A percentile compares a stretch with the other conserved stretches of the same genome.
phyloP scores from a whole-genome alignment of 2,113 vertebrate genomes.

The Cinclus mexicanus region DNA sequence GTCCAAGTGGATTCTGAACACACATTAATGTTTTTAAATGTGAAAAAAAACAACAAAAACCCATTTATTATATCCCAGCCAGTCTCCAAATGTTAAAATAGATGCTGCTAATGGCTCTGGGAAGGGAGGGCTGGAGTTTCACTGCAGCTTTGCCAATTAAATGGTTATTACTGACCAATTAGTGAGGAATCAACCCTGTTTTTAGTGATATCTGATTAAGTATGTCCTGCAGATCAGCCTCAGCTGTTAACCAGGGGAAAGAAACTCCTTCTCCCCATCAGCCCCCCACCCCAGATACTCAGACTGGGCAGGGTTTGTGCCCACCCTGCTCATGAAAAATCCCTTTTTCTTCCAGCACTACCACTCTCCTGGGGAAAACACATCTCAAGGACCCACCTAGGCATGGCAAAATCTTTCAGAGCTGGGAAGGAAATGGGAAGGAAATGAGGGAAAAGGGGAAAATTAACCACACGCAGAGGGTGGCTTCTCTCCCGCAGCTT shows the following conservation, averaged over 20 bases:
- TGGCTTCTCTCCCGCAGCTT: not conserved
- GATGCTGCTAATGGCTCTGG: not conserved
- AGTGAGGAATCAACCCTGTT: not conserved
- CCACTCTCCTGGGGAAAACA: not conserved
- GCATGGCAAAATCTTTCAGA: not conserved
- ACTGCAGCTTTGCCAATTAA: slow-evolving; percentile 17
- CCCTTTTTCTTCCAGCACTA: not conserved
- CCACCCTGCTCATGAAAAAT: not conserved
- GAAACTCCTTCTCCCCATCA: not conserved
- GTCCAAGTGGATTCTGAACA: not conserved
- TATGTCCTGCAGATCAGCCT: not conserved
- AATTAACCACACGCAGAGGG: not conserved
- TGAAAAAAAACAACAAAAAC: not conserved
- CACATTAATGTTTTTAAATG: not conserved
- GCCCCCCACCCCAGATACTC: accelerated
- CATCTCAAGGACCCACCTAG: not conserved
- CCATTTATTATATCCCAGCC: not conserved
- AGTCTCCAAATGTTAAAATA: not conserved
- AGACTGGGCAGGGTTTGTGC: not conserved
- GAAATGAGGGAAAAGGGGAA: slow-evolving; percentile 37
- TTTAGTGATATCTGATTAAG: slow-evolving; percentile 16
- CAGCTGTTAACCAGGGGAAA: not conserved
- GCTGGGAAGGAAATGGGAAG: not conserved
- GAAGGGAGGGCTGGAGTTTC: not conserved
- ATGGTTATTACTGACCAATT: slow-evolving; percentile 23